phyloP scores from a whole-genome alignment of 2,888 invertebrate species.

The Monopis laevigella region DNA sequence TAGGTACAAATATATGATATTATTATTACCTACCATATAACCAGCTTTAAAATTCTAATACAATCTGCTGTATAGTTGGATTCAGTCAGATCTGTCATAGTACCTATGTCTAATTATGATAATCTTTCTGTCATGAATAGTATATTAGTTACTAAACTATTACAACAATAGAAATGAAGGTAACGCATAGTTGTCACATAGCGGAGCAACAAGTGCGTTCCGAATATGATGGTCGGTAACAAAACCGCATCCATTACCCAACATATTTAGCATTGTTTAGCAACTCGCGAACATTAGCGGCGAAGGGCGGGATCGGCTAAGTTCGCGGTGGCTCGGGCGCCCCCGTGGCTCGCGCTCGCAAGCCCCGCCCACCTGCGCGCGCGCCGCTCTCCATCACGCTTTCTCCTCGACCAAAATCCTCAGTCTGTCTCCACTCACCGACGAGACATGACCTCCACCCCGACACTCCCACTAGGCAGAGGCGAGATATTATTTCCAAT shows the following conservation, averaged over 20 bases:
- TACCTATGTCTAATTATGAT: no score
- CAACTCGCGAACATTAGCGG: constrained; percentile 30
- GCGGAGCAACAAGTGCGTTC: constrained; percentile 3
- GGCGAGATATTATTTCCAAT: constrained; percentile 46
- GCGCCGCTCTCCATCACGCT: constrained; percentile 32
- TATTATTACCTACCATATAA: no score
- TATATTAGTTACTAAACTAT: no score
- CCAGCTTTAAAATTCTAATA: no score
- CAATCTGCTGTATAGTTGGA: no score
- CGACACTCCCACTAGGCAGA: constrained; percentile 48
- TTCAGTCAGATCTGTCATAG: no score
- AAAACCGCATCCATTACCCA: constrained; percentile 29
- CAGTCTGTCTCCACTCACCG: constrained; percentile 33
- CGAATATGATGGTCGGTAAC: no score
- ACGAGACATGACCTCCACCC: constrained; percentile 22
- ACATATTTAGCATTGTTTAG: constrained; percentile 37
- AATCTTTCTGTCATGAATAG: no score
- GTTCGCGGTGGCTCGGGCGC: constrained; percentile 43
- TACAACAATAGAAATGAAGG: no score
- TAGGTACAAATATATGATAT: no score
- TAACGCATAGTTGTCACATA: no score
- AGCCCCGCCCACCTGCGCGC: constrained; percentile 43
- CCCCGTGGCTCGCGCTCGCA: constrained; percentile 18
- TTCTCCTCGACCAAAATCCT: constrained; percentile 22
- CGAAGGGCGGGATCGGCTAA: constrained; percentile 48